These are phyloP conservation scores for Callimorpha dominula DNA, from an alignment of 2,888 invertebrate species.

Conservation along the genomic window DNA sequence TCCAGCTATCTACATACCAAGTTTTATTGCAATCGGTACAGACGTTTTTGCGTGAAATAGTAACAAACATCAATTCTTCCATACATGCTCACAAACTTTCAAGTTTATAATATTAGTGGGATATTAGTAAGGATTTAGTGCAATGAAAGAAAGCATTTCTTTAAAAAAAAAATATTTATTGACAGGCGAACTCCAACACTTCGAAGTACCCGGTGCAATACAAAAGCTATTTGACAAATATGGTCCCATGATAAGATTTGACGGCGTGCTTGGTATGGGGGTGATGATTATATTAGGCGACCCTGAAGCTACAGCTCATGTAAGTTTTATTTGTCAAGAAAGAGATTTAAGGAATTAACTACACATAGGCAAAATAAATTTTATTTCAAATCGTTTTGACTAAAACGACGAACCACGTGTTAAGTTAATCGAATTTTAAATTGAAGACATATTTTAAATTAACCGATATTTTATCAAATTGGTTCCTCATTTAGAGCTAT, in stretches of 20 bases:
- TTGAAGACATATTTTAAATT: not conserved
- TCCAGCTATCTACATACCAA: no score
- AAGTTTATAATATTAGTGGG: no score
- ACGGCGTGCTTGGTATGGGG: conserved; percentile 49
- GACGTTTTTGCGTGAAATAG: no score
- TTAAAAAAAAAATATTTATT: not conserved
- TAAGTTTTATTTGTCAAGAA: conserved; percentile 33
- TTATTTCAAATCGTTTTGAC: no score
- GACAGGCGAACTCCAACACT: conserved; percentile 52
- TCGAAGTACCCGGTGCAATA: conserved; percentile 35
- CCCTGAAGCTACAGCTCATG: conserved; percentile 60
- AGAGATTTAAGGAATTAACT: not conserved
- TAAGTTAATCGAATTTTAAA: not conserved
- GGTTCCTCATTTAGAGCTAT: no score
- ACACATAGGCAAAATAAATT: not conserved
- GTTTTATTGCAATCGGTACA: no score
- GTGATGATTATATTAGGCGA: conserved; percentile 61
- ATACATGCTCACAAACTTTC: no score
- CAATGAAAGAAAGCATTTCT: no score
- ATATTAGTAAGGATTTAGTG: no score
- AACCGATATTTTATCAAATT: not conserved
- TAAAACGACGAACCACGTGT: no score
- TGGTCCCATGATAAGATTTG: conserved; percentile 65
- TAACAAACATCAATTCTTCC: no score
- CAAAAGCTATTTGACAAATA: conserved; percentile 54